Conservation (phyloP, 2,888 invertebrate genomes). For the Platycnemis pennipes region DNA sequence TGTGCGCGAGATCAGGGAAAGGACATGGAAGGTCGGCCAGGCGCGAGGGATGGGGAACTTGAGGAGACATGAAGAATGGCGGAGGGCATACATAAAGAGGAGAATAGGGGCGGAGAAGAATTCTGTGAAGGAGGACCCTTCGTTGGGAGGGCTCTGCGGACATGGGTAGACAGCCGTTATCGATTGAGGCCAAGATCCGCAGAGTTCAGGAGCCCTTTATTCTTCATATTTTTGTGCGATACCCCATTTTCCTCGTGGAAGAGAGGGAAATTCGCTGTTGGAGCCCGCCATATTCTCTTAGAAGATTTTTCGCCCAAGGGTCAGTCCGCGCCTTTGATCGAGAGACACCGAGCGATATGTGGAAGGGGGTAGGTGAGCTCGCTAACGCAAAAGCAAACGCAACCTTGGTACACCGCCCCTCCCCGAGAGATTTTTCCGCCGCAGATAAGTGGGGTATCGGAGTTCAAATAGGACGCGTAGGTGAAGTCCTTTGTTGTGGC, state of each 20-base stretch:
- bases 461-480: not conserved
- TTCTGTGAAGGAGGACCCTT: not conserved
- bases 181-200: not conserved
- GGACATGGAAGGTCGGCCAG: not conserved
- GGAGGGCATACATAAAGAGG: not conserved
- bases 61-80: not conserved
- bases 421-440: not conserved
- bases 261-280: not conserved
- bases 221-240: not conserved
- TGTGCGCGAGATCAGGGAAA: too few relatives aligned
- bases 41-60: not conserved
- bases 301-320: not conserved
- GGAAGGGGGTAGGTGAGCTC: not conserved
- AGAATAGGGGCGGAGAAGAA: not conserved
- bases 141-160: not conserved
- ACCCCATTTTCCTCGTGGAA: not conserved
- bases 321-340: not conserved
- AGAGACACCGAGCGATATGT: not conserved
- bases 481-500: not conserved
- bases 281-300: not conserved
- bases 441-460: not conserved
- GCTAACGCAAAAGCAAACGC: not conserved
- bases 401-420: not conserved
- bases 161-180: not conserved
- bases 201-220: not conserved